Percentiles rank a stretch among this genome's conserved stretches.
These are phyloP conservation scores for Tychaedon coryphoeus DNA, from an alignment of 2,113 vertebrate species.

Conservation along the genomic window DNA sequence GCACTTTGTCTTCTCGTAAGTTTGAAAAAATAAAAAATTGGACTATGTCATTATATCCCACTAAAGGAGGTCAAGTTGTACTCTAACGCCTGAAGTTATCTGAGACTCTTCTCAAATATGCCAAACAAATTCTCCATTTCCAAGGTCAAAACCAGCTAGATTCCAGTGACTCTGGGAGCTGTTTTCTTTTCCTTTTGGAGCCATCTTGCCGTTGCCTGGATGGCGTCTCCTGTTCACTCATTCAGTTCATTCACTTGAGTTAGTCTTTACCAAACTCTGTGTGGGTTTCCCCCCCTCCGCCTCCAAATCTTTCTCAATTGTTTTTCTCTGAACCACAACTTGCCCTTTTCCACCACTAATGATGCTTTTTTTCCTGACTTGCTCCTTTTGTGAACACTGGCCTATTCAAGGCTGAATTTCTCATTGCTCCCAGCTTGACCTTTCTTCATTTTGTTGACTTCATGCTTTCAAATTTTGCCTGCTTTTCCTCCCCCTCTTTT, in stretches of 20 bases:
- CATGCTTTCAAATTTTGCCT: slow-evolving; percentile 22
- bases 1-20: background rate
- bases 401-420: slow-evolving; percentile 46
- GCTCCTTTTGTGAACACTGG: slow-evolving; percentile 55
- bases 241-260: background rate
- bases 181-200: background rate
- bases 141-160: slow-evolving; percentile 38
- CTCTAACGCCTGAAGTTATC: background rate
- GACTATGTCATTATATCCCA: background rate
- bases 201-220: background rate
- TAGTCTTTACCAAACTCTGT: background rate
- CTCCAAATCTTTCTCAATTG: slow-evolving; percentile 22
- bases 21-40: background rate
- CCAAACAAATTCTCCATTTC: background rate
- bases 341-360: slow-evolving; percentile 55
- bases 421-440: slow-evolving; percentile 51
- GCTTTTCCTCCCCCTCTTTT: slow-evolving; percentile 26
- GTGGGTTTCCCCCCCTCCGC: background rate
- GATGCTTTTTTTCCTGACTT: slow-evolving; percentile 44
- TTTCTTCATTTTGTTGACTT: slow-evolving; percentile 54
- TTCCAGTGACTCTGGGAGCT: background rate
- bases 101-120: background rate
- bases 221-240: background rate
- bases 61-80: background rate
- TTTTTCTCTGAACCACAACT: slow-evolving; percentile 54